Conservation (phyloP, 2,113 vertebrate genomes). For the Clarias magur region DNA sequence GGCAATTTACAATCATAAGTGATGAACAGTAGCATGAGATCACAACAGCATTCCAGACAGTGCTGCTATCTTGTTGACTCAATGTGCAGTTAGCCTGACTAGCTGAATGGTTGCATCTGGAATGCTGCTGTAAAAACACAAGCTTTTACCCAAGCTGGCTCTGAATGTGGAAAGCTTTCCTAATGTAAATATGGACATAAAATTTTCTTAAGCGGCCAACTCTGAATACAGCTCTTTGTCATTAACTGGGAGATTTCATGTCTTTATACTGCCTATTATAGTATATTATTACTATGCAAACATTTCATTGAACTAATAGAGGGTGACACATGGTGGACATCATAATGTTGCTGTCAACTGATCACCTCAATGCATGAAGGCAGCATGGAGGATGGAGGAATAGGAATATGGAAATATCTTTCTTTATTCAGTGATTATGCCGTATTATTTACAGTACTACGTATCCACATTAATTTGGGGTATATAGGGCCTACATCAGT, state of each 20-base stretch:
- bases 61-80: too few relatives aligned
- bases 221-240: neutral
- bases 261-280: conserved; percentile 19
- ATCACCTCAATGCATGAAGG: neutral
- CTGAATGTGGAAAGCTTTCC: neutral
- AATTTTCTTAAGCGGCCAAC: neutral
- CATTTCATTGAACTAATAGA: conserved; percentile 30
- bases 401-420: neutral
- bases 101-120: too few relatives aligned
- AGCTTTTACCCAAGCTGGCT: neutral
- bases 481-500: neutral
- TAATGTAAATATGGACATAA: neutral
- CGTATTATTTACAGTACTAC: neutral
- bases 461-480: neutral
- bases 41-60: too few relatives aligned
- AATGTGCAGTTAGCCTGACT: too few relatives aligned
- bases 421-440: conserved; percentile 15
- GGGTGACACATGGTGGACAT: neutral
- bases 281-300: conserved; percentile 72
- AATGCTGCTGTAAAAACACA: neutral
- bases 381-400: neutral
- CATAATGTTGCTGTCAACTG: neutral
- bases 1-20: too few relatives aligned
- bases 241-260: conserved; percentile 8
- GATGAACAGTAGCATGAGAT: too few relatives aligned